Evolutionary conservation across 2,888 invertebrate species (phyloP).

Genomic region (Spilosoma lubricipeda): DNA sequence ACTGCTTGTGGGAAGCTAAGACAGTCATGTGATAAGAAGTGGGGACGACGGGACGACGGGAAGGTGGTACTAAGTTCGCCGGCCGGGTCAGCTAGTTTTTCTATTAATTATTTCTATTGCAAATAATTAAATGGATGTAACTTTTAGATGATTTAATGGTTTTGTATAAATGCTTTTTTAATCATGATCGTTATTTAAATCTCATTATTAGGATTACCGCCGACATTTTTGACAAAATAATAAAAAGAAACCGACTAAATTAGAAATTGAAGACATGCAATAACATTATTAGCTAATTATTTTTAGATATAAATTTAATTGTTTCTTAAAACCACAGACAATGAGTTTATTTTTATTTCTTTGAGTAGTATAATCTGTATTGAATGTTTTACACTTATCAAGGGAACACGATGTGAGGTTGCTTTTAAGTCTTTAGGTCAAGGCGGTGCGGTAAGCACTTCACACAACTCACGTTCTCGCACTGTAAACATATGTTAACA

Average conservation of each 20-base stretch:
- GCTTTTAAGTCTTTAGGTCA: constrained; percentile 40
- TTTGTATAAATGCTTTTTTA: no score
- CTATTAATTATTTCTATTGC: neutral
- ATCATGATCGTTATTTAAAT: neutral
- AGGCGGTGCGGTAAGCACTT: constrained; percentile 41
- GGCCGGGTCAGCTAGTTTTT: no score
- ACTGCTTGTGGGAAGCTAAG: no score
- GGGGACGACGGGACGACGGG: no score
- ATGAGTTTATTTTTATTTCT: neutral
- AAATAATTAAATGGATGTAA: no score
- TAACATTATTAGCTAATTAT: no score
- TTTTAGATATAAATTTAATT: no score
- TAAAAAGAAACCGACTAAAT: neutral
- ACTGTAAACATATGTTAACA: constrained; percentile 35
- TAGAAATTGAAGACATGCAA: no score
- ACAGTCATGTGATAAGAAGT: no score
- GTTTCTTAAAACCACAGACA: neutral
- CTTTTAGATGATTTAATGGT: no score
- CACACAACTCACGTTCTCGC: constrained; percentile 18
- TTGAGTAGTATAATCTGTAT: neutral
- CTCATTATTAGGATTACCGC: neutral
- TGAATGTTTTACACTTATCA: constrained; percentile 11
- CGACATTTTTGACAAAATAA: neutral
- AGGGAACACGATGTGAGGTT: constrained; percentile 12
- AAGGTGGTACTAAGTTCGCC: no score